Conservation (phyloP, 2,113 vertebrate species). For the Nesoenas mayeri region DNA sequence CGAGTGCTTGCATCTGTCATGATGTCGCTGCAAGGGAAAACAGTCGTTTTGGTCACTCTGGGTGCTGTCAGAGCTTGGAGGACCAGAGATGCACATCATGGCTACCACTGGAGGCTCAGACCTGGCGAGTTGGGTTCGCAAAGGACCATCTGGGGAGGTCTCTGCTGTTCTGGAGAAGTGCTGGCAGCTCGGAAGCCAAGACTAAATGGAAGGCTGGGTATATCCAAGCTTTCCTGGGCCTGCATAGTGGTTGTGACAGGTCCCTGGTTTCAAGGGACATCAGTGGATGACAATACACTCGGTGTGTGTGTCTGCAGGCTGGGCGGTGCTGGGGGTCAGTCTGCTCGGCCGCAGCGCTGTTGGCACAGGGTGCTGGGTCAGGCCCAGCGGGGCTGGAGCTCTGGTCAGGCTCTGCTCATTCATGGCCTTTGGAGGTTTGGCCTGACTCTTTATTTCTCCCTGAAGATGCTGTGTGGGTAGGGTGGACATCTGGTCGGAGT, state of each 20-base stretch:
- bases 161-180: neutral
- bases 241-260: neutral
- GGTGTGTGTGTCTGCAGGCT: neutral
- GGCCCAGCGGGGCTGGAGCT: neutral
- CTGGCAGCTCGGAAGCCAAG: neutral
- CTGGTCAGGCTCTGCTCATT: neutral
- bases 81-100: neutral
- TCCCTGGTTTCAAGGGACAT: neutral
- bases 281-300: neutral
- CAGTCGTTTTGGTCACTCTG: neutral
- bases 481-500: neutral
- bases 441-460: neutral
- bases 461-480: neutral
- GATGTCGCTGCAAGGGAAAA: neutral
- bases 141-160: neutral
- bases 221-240: accelerated
- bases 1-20: neutral
- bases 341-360: accelerated
- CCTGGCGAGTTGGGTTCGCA: neutral
- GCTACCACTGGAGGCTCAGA: neutral
- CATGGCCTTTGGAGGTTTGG: neutral
- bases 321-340: neutral
- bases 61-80: neutral
- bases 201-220: neutral
- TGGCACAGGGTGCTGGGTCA: neutral